These are phyloP conservation scores for Sebastes oblongus DNA, from an alignment of 2,797 vertebrate genomes.

Conservation along the genomic window DNA sequence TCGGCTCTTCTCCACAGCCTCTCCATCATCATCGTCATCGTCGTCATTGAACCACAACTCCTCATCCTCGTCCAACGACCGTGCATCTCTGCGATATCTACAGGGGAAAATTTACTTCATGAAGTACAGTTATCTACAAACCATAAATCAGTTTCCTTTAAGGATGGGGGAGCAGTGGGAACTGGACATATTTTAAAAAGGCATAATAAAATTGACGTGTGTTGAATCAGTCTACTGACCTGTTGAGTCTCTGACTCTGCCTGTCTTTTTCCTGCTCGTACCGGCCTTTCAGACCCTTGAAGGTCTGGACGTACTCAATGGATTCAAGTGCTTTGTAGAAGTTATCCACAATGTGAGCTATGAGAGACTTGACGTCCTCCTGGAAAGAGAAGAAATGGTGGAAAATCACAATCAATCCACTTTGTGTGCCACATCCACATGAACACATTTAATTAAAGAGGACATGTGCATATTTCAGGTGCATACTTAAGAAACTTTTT, in stretches of 20 bases:
- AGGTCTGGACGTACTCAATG: slow-evolving; percentile 98
- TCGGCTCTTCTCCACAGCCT: slow-evolving; percentile 92
- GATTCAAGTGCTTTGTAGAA: slow-evolving; percentile 99
- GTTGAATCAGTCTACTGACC: slow-evolving; percentile 73
- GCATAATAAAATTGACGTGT: not conserved
- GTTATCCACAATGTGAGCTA: slow-evolving; percentile 98
- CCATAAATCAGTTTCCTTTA: not conserved
- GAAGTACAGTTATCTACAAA: not conserved
- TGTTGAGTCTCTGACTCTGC: slow-evolving; percentile 95
- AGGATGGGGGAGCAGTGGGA: not conserved
- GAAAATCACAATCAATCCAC: not conserved
- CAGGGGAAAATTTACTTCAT: slow-evolving; percentile 16
- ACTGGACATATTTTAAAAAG: not conserved
- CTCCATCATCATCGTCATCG: slow-evolving; percentile 93
- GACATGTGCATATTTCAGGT: too few species aligned
- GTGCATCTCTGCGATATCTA: slow-evolving; percentile 93
- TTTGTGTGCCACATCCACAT: not conserved
- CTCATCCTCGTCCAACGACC: slow-evolving; percentile 93
- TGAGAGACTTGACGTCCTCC: slow-evolving; percentile 98
- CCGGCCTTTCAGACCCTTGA: slow-evolving; percentile 97
- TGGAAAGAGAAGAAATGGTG: slow-evolving; percentile 57
- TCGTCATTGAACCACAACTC: slow-evolving; percentile 99
- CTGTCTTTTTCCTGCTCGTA: slow-evolving; percentile 98
- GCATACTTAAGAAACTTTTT: too few species aligned
- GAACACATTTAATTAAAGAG: not conserved